Conservation (phyloP, 2,888 invertebrate genomes). For the Smittia aterrima region DNA sequence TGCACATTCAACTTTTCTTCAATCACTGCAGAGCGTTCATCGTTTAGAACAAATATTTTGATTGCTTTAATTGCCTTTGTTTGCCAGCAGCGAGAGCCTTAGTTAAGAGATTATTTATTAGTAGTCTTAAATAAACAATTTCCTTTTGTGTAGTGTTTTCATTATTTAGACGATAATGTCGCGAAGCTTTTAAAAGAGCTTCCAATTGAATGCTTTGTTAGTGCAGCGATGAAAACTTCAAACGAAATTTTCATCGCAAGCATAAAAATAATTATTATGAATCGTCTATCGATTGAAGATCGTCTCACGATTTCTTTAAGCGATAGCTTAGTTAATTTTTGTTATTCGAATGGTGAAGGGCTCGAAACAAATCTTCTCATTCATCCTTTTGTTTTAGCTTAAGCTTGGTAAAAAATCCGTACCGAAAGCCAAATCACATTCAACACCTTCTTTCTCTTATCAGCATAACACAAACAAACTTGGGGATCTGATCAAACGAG, state of each 20-base stretch:
- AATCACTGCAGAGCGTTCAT: too few relatives aligned
- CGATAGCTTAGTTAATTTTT: not conserved
- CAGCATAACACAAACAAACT: conserved; percentile 6
- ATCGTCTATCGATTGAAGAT: not conserved
- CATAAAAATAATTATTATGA: not conserved
- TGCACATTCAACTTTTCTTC: too few relatives aligned
- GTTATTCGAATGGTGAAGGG: not conserved
- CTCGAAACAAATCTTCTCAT: not conserved
- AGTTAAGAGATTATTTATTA: not conserved
- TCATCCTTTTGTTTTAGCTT: not conserved
- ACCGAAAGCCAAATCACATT: too few relatives aligned
- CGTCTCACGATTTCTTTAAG: not conserved
- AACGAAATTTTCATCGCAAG: not conserved
- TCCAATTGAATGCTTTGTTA: not conserved
- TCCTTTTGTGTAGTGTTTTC: conserved; percentile 36
- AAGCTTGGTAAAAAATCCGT: not conserved
- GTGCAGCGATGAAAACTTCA: not conserved
- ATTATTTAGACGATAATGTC: not conserved
- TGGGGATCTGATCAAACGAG: not conserved
- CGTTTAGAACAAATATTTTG: not conserved
- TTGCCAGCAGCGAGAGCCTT: not conserved
- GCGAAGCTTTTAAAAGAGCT: not conserved
- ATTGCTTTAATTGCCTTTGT: not conserved
- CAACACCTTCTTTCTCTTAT: not conserved
- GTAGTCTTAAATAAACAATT: conserved; percentile 31